Conservation (phyloP, 2,888 invertebrate species). For the Hofmannophila pseudospretella region DNA sequence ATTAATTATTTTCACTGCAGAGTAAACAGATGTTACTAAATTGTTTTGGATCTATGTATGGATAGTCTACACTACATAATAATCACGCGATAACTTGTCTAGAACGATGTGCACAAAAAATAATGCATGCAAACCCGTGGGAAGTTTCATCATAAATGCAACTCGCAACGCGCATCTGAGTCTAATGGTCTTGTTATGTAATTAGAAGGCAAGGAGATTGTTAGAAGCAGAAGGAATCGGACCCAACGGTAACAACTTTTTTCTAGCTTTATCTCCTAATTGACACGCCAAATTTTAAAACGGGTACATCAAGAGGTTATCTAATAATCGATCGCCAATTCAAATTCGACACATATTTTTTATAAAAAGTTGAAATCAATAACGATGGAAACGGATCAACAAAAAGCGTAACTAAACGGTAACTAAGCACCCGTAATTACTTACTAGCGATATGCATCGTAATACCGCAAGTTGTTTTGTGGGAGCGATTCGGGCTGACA, state of each 20-base stretch:
- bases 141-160: no score
- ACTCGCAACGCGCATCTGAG: constrained; percentile 3
- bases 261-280: no score
- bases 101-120: constrained; percentile 8
- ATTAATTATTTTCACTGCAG: no score
- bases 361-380: constrained; percentile 5
- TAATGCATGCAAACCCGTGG: constrained; percentile 7
- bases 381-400: constrained; percentile 11
- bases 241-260: no score
- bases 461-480: constrained; percentile 34
- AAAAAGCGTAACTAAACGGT: constrained; percentile 33
- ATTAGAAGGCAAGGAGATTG: neutral
- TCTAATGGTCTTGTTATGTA: constrained; percentile 5
- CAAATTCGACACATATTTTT: neutral
- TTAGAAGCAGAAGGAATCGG: neutral
- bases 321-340: neutral
- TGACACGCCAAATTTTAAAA: no score
- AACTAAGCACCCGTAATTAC: constrained; percentile 33
- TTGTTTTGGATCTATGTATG: no score
- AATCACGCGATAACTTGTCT: constrained; percentile 10
- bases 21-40: no score
- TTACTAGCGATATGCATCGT: constrained; percentile 30
- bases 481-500: constrained; percentile 37
- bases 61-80: constrained; percentile 10
- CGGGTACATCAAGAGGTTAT: neutral